These are phyloP conservation scores for Gastrophysa polygoni DNA, from an alignment of 2,888 invertebrate genomes.

Conservation along the genomic window DNA sequence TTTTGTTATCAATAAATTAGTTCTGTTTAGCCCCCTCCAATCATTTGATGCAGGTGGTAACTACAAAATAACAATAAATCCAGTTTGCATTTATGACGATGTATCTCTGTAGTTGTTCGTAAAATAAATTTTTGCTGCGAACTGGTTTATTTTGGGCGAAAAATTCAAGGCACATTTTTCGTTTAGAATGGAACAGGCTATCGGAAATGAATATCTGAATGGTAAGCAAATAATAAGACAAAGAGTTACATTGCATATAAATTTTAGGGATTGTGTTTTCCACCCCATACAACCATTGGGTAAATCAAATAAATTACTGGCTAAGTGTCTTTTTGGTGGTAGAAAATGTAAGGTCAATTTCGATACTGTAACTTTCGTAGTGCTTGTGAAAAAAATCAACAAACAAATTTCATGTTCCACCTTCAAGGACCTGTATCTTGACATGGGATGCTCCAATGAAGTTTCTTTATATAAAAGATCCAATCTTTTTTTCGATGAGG, in stretches of 20 bases:
- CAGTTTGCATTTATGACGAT: constrained; percentile 14
- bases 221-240: constrained; percentile 17
- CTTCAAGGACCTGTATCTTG: too few relatives aligned
- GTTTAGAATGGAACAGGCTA: constrained; percentile 20
- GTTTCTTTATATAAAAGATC: too few relatives aligned
- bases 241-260: neutral
- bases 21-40: too few relatives aligned
- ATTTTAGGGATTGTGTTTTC: neutral
- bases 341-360: neutral
- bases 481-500: too few relatives aligned
- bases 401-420: too few relatives aligned
- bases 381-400: neutral
- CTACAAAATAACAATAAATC: too few relatives aligned
- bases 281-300: neutral
- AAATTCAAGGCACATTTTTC: constrained; percentile 18
- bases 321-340: neutral
- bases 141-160: constrained; percentile 11
- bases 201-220: constrained; percentile 19
- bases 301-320: neutral
- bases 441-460: too few relatives aligned
- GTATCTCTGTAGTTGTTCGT: constrained; percentile 15
- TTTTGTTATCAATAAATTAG: too few relatives aligned
- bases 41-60: too few relatives aligned
- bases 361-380: neutral
- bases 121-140: neutral